Evolutionary conservation across 2,113 vertebrate species (phyloP).

Genomic region (Mus musculus): DNA sequence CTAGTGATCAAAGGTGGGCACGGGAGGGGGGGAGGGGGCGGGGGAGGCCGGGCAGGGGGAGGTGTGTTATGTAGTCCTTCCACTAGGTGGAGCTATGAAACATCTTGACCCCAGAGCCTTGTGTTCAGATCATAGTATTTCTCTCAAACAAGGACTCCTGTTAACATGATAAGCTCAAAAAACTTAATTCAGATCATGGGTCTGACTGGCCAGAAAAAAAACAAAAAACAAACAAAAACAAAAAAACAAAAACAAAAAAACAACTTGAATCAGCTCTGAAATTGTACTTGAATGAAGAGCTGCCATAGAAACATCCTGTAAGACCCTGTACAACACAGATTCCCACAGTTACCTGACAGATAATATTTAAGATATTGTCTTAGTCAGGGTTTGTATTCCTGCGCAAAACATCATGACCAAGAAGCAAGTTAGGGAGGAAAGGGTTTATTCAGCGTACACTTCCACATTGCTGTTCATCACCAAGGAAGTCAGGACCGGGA

Average conservation of each 20-base stretch:
- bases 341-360: not conserved
- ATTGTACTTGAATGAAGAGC: not conserved
- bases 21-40: no score
- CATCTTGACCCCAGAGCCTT: not conserved
- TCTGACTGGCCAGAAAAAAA: not conserved
- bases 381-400: no score
- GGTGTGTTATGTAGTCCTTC: not conserved
- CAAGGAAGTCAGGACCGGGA: no score
- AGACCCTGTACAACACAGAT: not conserved
- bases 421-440: no score
- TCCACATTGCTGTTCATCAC: no score
- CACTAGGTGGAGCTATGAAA: not conserved
- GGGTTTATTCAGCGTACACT: no score
- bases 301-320: not conserved
- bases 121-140: not conserved
- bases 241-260: no score
- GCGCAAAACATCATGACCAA: no score
- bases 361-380: not conserved
- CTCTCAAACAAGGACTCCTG: not conserved
- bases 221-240: no score
- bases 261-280: not conserved
- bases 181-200: not conserved
- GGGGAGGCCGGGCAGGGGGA: no score
- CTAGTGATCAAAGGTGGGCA: not conserved
- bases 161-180: not conserved